Percentiles rank a stretch among this genome's conserved stretches.
phyloP scores from a whole-genome alignment of 2,888 invertebrate genomes.

The Cephonodes hylas region DNA sequence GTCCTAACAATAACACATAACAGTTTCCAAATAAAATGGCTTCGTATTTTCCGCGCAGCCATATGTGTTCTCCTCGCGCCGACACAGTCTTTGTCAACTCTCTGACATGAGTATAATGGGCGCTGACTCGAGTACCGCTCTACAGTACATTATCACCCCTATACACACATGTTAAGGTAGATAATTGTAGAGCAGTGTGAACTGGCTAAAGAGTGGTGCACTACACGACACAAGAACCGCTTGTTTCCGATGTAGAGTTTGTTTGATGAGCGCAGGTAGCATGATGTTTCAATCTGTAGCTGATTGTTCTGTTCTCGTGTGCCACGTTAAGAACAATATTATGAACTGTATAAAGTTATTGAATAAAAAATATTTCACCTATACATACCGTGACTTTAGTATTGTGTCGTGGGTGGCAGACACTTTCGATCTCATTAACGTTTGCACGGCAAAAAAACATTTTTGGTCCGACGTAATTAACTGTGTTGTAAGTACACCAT shows the following conservation, averaged over 20 bases:
- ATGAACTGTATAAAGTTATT: too few relatives aligned
- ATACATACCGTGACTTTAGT: too few relatives aligned
- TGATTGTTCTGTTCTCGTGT: background rate
- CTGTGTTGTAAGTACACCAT: too few relatives aligned
- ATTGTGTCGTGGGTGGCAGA: too few relatives aligned
- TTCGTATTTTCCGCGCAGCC: background rate
- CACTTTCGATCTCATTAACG: too few relatives aligned
- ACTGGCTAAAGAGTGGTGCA: background rate
- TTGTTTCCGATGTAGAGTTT: background rate
- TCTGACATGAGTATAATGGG: conserved; percentile 25
- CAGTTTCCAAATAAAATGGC: background rate
- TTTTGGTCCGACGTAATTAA: too few relatives aligned
- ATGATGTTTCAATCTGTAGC: background rate
- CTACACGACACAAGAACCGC: background rate
- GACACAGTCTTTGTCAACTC: conserved; percentile 23
- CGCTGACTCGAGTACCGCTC: conserved; percentile 21
- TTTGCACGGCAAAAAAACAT: too few relatives aligned
- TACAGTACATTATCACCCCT: background rate
- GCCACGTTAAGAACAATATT: too few relatives aligned
- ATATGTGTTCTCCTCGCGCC: background rate
- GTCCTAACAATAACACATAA: background rate
- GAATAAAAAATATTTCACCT: too few relatives aligned
- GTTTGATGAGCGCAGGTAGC: background rate
- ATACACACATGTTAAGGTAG: background rate
- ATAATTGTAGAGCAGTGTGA: background rate